Percentiles rank a stretch among this genome's conserved stretches.
phyloP scores from a whole-genome alignment of 2,113 vertebrate genomes.

The Pardalotus punctatus region DNA sequence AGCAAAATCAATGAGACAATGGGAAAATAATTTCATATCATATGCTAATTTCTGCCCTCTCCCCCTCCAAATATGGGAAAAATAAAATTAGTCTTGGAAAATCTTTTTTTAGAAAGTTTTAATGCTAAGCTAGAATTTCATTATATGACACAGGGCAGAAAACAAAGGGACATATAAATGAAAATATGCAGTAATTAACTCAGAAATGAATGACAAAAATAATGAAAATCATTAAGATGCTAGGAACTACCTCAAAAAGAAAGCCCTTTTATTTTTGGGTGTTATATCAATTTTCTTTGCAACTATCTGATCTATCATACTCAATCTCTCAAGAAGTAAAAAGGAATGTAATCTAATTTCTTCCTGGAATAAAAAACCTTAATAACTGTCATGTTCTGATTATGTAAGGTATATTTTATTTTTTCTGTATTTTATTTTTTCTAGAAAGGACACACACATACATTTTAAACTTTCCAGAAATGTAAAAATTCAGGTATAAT shows the following conservation, averaged over 20 bases:
- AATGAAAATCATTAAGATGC: not conserved
- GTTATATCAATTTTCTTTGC: not conserved
- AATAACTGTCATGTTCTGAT: not conserved
- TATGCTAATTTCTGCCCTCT: not conserved
- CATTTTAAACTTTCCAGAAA: not conserved
- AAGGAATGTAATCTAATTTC: not conserved
- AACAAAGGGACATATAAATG: not conserved
- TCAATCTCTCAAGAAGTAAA: not conserved
- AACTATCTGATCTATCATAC: not conserved
- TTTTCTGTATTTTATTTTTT: not conserved
- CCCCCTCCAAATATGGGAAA: not conserved
- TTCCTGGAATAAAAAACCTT: not conserved
- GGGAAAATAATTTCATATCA: not conserved
- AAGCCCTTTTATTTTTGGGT: not conserved
- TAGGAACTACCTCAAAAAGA: not conserved
- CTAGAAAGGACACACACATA: not conserved
- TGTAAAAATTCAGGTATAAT: not conserved
- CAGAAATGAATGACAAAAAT: not conserved
- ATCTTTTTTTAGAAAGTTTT: not conserved
- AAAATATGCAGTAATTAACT: not conserved
- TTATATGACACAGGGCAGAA: not conserved
- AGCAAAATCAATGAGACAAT: not conserved
- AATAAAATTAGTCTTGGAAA: not conserved
- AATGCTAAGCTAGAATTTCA: not conserved
- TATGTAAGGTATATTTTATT: not conserved